Percentiles rank a stretch among this genome's conserved stretches.
Evolutionary conservation across 2,113 vertebrate genomes (phyloP).

Genomic region (Gallinago paraguaiae): DNA sequence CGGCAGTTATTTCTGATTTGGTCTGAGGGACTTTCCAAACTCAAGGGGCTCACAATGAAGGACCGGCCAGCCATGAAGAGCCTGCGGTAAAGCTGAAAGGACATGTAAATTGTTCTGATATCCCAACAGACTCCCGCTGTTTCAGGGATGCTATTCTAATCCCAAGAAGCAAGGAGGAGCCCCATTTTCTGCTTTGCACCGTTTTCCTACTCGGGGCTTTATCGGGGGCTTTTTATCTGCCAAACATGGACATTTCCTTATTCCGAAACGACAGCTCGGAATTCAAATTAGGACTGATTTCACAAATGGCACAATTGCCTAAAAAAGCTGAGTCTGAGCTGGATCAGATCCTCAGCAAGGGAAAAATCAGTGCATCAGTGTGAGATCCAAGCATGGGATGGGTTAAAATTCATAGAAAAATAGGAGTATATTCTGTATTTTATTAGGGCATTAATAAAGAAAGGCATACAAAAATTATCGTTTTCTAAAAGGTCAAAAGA

Average conservation of each 20-base stretch:
- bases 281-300: constrained; percentile 12
- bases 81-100: constrained; percentile 61
- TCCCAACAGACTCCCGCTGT: constrained; percentile 43
- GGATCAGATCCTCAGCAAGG: neutral
- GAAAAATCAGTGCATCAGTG: neutral
- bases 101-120: constrained; percentile 64
- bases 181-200: constrained; percentile 20
- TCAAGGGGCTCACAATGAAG: constrained; percentile 56
- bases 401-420: constrained; percentile 24
- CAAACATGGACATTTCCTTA: neutral
- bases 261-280: neutral
- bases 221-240: constrained; percentile 6
- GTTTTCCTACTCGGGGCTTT: neutral
- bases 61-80: constrained; percentile 64
- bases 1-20: constrained; percentile 64
- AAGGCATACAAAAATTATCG: constrained; percentile 16
- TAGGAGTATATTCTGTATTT: neutral
- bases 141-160: constrained; percentile 56
- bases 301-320: neutral
- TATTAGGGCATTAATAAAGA: constrained; percentile 38
- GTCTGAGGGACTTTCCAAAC: constrained; percentile 62
- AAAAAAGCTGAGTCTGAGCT: constrained; percentile 21
- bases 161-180: constrained; percentile 30
- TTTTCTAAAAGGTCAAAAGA: constrained; percentile 49
- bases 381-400: neutral